These are phyloP conservation scores for Chorisops tibialis DNA, from an alignment of 2,888 invertebrate genomes.

Conservation along the genomic window DNA sequence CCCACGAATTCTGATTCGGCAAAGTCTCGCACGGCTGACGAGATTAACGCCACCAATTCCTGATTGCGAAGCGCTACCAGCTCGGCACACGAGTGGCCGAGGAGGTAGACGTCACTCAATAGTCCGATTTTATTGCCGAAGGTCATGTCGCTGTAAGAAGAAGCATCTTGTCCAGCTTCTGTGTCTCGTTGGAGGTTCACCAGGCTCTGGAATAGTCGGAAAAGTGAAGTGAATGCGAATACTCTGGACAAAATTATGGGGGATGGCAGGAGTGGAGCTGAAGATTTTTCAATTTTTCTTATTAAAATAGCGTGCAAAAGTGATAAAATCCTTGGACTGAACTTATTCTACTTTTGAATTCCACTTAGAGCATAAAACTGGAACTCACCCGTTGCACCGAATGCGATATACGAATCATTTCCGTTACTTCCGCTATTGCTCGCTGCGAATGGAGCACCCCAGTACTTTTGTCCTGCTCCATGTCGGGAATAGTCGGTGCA, in stretches of 20 bases:
- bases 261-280: too few relatives aligned
- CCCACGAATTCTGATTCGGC: conserved; percentile 88
- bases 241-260: too few relatives aligned
- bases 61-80: conserved; percentile 70
- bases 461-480: conserved; percentile 82
- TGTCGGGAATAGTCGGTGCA: conserved; percentile 70
- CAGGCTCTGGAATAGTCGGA: conserved; percentile 56
- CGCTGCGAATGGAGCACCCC: conserved; percentile 83
- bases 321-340: too few relatives aligned
- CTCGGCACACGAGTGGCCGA: conserved; percentile 84
- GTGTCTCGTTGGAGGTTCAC: conserved; percentile 71
- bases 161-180: conserved; percentile 54
- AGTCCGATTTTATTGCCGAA: conserved; percentile 95
- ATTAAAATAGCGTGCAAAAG: too few relatives aligned
- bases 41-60: conserved; percentile 84
- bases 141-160: conserved; percentile 73
- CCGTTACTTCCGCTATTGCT: conserved; percentile 89
- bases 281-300: too few relatives aligned
- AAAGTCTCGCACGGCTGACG: conserved; percentile 82
- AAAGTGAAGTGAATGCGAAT: too few relatives aligned
- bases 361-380: too few relatives aligned
- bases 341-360: too few relatives aligned
- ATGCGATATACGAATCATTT: conserved; percentile 92
- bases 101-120: conserved; percentile 85
- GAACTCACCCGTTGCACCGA: conserved; percentile 76